Evolutionary conservation across 2,797 vertebrate species (phyloP), one percentile per base, ranked within the genome.

Genomic region (Linurgus olivaceus): DNA sequence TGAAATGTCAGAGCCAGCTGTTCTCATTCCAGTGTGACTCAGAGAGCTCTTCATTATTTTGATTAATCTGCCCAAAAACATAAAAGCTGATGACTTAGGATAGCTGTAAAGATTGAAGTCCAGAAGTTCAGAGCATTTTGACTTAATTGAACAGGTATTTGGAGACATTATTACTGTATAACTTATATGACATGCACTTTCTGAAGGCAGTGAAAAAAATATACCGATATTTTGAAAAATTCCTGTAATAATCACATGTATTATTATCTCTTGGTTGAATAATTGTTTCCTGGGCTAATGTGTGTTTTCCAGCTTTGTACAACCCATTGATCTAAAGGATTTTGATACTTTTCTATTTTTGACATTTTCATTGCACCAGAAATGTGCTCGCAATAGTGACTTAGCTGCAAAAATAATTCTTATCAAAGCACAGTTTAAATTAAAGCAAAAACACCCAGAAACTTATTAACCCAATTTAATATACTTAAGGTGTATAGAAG

Each of bases 1-100:
- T 76, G 33, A 82, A 90, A 37, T 0, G 0, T 33, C 42, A 65
- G 33, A 4, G 2, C 33, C 55, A 70, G 24, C 29, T 52, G 24
- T 71, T 24, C 4, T 48, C 38, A 54, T 47, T 74, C 8, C 15
- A 44, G 1, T 35, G 52, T 17, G 48, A 51, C 40, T 70, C 48
- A 52, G 72, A 74, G 4, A 48, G 1, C 2, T 57, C 33, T 77
- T 63, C 9, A 31, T 18, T 70, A 14, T 51, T 83, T 67, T 55
- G 13, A n/a, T 50, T 71, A 70, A 72, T 62, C 59, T 65, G 9
- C 20, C 20, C n/a, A 28, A 65, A 82, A 63, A 42, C 40, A 23
- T 38, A 61, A 83, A 88, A 52, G 5, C 44, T 57, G 7, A 44
- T 71, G 15, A 24, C 11, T 77, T 91, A 73, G 20, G 42, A 66